Conservation (phyloP, 2,797 vertebrate genomes). For the Micrastur ruficollis region DNA sequence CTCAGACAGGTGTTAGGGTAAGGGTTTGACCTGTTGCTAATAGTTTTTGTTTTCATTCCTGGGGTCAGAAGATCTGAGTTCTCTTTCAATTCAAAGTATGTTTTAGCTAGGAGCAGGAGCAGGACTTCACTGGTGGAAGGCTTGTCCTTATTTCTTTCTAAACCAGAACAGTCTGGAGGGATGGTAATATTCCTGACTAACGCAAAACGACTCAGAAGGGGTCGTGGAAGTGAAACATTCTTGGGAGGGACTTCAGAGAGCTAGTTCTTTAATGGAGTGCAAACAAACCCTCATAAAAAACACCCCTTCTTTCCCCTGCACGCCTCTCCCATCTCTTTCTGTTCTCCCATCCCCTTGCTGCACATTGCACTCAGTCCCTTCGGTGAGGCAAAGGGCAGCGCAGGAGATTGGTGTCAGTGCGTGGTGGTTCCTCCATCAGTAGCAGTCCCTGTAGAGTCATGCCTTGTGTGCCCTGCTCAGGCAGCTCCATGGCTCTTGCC, state of each 20-base stretch:
- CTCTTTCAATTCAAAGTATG: not conserved
- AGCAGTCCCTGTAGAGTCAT: not conserved
- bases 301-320: not conserved
- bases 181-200: not conserved
- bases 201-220: not conserved
- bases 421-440: not conserved
- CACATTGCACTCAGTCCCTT: not conserved
- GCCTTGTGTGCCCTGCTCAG: accelerated
- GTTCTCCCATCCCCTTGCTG: accelerated
- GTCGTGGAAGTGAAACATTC: not conserved
- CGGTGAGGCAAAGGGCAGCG: not conserved
- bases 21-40: not conserved
- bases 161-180: not conserved
- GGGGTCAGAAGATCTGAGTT: not conserved
- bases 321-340: not conserved
- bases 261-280: not conserved
- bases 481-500: not conserved
- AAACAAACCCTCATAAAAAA: not conserved
- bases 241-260: not conserved
- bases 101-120: not conserved
- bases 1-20: not conserved
- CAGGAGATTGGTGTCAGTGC: not conserved
- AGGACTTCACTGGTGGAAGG: not conserved
- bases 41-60: not conserved
- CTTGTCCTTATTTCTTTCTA: not conserved